Base-by-base conservation (phyloP, 2,797 vertebrate genomes). In the Diplodus sargus region DNA sequence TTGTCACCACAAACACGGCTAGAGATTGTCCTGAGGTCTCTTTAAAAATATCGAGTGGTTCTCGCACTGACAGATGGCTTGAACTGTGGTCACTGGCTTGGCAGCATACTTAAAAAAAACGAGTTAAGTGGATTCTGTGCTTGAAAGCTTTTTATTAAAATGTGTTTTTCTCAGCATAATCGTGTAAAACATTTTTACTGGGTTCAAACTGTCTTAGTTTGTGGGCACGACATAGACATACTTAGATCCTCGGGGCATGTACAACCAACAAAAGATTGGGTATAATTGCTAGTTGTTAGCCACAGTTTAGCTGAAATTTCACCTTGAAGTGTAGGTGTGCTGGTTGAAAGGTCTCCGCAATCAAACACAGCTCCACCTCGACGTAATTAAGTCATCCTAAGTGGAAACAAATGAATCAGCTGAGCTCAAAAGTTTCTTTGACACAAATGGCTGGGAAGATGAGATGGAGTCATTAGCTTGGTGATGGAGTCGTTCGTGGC, bases 401-500 rank as follows among this genome's bases (percentile, higher is more conserved):
- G 76, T 78, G 68, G 74, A 85, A 85, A 85, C 51, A 78, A 81
- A 85, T 89, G 25, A 68, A 85, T 83, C 75, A 5, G 67, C 60
- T 67, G 23, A 52, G 80, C 72, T 85, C 56, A 68, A 68, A 83
- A 60, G 72, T 84, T 86, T 84, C 64, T 62, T 64, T 61, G 72
- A 80, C 82, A 77, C 60, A 90, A 90, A 87, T 69, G 74, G 62
- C 66, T 58, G 81, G 34, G 78, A 76, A 82, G 71, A 88, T 48
- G 74, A 83, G 84, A 72, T 79, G 76, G 81, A 87, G 84, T 83
- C 83, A 85, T 87, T 87, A 85, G 78, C 79, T 78, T 56, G 60
- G 48, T 62, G 56, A 84, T 79, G 82, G 88, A 91, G 84, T 85
- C 87, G 78, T 85, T 81, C 18, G 47, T 69, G 77, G 84, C 74